Evolutionary conservation across 2,113 vertebrate genomes (phyloP), one percentile per base, ranked within the genome.

Genomic region (Rhodinocichla rosea): DNA sequence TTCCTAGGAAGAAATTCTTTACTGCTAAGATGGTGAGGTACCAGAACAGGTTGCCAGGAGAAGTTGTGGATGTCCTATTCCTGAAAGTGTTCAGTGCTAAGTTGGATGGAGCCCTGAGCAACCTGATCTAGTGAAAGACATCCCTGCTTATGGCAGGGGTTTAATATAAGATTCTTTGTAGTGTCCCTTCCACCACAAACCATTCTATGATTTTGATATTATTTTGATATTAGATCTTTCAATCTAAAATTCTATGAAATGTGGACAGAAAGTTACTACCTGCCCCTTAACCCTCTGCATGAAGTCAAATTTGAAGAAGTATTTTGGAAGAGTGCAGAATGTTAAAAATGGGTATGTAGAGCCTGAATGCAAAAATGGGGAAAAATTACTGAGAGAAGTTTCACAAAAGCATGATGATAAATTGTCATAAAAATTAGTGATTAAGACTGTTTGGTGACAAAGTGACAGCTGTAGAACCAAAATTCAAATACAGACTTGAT

Each of bases 311-410:
- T 8, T 52, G 10, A 32, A 56, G 13, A 57, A 44, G 5, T 2
- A 3, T 42, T 79, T 78, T 89, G 39, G 9, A 63, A 74, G 47
- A 37, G 8, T 23, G 18, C 3, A 70, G 24, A 65, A 28, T 71
- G 6, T 32, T 53, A 35, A 32, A 60, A 60, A 14, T 2, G 1
- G 7, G 6, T 40, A 28, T 27, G 52, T 17, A 82, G 71, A 90
- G 28, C 5, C 16, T 82, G 47, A 65, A 55, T 42, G 11, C 0
- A 9, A 83, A 89, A 67, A 8, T 1, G 0, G 4, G 3, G 15
- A 39, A 68, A 69, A 39, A 23, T 22, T 67, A 9, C 6, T 49
- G 15, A 32, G 7, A n/a, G 7, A 52, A 39, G 7, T 71, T 53
- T 90, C 15, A 24, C 30, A 15, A 74, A 78, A 67, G 3, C 3